A percentile compares a stretch with the other conserved stretches of the same genome.
Conservation (phyloP, 1,140 invertebrate species). For the Zaprionus taronus region DNA sequence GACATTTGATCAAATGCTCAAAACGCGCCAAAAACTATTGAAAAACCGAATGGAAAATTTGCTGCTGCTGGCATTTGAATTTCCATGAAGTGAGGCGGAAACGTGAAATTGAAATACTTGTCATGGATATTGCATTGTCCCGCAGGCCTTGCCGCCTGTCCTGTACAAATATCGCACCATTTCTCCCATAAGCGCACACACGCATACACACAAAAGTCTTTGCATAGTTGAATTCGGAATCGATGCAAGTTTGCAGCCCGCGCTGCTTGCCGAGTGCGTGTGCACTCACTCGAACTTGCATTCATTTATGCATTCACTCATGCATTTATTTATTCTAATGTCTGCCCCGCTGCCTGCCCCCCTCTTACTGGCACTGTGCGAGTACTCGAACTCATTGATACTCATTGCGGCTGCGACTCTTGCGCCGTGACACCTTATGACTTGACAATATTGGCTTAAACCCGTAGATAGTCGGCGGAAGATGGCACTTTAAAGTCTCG, state of each 20-base stretch:
- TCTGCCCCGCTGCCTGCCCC: background rate
- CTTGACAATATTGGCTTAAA: slow-evolving; percentile 4
- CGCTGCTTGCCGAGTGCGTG: slow-evolving; percentile 23
- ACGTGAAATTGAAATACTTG: slow-evolving; percentile 64
- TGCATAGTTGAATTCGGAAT: slow-evolving; percentile 11
- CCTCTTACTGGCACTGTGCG: background rate
- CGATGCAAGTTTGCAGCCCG: slow-evolving; percentile 23
- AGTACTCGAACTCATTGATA: slow-evolving; percentile 1
- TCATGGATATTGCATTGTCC: slow-evolving; percentile 50
- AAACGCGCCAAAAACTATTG: slow-evolving; percentile 40
- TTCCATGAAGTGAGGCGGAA: slow-evolving; percentile 53
- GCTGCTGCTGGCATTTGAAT: slow-evolving; percentile 57
- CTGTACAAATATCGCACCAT: slow-evolving; percentile 9
- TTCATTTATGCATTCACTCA: slow-evolving; percentile 63
- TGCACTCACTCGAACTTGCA: slow-evolving; percentile 58
- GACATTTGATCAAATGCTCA: background rate
- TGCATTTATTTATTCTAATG: slow-evolving; percentile 69
- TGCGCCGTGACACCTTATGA: slow-evolving; percentile 1
- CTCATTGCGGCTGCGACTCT: slow-evolving; percentile 9
- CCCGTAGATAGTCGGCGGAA: background rate
- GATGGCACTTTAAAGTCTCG: slow-evolving; percentile 23
- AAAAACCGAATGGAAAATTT: slow-evolving; percentile 15
- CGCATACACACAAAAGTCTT: slow-evolving; percentile 7
- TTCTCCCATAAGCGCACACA: slow-evolving; percentile 1
- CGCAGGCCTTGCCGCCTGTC: slow-evolving; percentile 15